Evolutionary conservation across 2,113 vertebrate genomes (phyloP).

Genomic region (Grus americana): DNA sequence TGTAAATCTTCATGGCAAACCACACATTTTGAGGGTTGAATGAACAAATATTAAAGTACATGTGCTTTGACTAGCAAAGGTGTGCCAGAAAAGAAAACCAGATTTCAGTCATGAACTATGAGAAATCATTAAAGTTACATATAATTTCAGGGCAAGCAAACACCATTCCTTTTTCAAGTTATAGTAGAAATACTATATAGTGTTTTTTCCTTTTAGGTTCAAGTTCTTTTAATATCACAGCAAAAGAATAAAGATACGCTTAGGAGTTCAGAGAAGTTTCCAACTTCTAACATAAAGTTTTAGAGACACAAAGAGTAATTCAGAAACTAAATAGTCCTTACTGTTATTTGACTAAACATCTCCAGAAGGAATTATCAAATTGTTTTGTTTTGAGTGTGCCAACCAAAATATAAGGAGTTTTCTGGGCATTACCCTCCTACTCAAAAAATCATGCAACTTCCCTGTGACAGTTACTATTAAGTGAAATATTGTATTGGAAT

Average conservation of each 20-base stretch:
- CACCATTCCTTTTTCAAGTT: neutral
- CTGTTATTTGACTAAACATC: neutral
- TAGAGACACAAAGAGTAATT: neutral
- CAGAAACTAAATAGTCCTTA: neutral
- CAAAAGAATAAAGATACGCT: neutral
- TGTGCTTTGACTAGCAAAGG: neutral
- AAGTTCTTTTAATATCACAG: neutral
- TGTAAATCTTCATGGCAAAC: neutral
- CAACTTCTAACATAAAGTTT: neutral
- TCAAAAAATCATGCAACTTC: neutral
- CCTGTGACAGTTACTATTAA: neutral
- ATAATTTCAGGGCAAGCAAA: neutral
- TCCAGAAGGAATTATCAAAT: neutral
- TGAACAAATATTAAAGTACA: neutral
- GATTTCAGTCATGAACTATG: neutral
- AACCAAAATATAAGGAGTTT: neutral
- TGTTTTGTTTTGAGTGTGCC: neutral
- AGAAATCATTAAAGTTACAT: neutral
- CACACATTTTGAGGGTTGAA: neutral
- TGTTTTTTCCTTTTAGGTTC: neutral
- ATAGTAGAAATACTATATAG: neutral
- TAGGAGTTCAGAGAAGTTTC: neutral
- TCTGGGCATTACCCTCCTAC: neutral
- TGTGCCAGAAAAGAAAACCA: neutral
- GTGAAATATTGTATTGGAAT: neutral